These are phyloP conservation scores for Saguinus midas DNA, from an alignment of 2,113 vertebrate genomes.

Conservation along the genomic window DNA sequence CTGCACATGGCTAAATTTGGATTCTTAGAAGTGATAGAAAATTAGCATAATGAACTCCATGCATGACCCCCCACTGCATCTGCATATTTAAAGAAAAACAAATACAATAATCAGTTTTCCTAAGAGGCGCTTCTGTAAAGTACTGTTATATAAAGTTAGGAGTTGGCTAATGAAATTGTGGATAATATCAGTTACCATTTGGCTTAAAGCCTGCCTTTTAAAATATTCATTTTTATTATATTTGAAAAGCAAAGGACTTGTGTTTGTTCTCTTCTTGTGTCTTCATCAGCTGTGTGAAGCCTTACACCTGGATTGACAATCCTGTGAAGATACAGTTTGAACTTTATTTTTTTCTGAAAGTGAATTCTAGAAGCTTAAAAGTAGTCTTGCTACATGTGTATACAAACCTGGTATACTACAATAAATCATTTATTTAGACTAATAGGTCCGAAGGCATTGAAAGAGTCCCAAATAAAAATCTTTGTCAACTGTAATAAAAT, in stretches of 20 bases:
- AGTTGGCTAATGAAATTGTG: slow-evolving; percentile 37
- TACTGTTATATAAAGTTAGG: slow-evolving; percentile 66
- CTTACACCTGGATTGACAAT: background rate
- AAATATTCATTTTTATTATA: background rate
- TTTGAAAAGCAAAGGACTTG: background rate
- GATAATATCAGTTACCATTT: background rate
- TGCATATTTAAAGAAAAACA: slow-evolving; percentile 63
- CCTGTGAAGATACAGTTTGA: background rate
- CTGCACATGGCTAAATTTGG: background rate
- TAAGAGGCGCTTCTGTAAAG: slow-evolving; percentile 47
- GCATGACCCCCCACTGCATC: background rate
- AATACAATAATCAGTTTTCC: slow-evolving; percentile 60
- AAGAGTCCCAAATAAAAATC: background rate
- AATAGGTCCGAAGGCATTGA: background rate
- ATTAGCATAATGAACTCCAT: slow-evolving; percentile 63
- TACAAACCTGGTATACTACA: background rate
- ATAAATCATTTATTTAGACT: background rate
- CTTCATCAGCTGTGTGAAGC: background rate
- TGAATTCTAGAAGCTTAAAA: background rate
- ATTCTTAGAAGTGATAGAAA: slow-evolving; percentile 35
- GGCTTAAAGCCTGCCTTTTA: background rate
- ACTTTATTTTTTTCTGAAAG: background rate
- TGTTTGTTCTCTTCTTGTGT: background rate
- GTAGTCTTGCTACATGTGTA: background rate
- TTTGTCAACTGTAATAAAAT: background rate